A percentile compares a stretch with the other conserved stretches of the same genome.
phyloP scores from a whole-genome alignment of 2,113 vertebrate genomes.

The Symphodus melops region DNA sequence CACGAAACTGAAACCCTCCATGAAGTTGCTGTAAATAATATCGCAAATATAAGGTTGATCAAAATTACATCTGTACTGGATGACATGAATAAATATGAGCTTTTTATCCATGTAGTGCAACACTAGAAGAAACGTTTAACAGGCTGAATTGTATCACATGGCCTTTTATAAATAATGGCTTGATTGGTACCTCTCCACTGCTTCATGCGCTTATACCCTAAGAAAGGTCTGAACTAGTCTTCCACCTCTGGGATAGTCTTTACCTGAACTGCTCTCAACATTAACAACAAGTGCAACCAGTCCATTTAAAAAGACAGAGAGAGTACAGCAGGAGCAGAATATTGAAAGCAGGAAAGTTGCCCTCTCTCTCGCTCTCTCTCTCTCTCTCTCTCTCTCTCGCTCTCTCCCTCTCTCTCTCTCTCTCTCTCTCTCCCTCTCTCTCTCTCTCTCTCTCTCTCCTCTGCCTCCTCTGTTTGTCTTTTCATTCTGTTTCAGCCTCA shows the following conservation, averaged over 20 bases:
- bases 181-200: neutral
- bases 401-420: conserved; percentile 38
- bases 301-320: neutral
- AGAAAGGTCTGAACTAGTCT: conserved; percentile 2
- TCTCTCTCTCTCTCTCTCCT: conserved; percentile 58
- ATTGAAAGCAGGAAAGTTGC: conserved; percentile 21
- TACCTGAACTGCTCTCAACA: neutral
- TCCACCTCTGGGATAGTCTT: conserved; percentile 40
- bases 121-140: neutral
- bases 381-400: conserved; percentile 25
- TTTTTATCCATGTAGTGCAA: neutral
- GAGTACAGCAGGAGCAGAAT: conserved; percentile 1
- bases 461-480: conserved; percentile 67
- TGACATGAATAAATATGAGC: too few species aligned
- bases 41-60: too few species aligned
- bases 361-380: conserved; percentile 26
- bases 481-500: conserved; percentile 70
- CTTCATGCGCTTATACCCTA: neutral
- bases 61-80: too few species aligned
- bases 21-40: too few species aligned
- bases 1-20: too few species aligned
- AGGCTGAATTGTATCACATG: neutral
- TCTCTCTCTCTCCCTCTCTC: conserved; percentile 53
- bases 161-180: neutral
- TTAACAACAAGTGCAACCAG: neutral